Percentiles rank a stretch among this genome's conserved stretches.
phyloP scores from a whole-genome alignment of 2,888 invertebrate genomes.

The Arctia plantaginis region DNA sequence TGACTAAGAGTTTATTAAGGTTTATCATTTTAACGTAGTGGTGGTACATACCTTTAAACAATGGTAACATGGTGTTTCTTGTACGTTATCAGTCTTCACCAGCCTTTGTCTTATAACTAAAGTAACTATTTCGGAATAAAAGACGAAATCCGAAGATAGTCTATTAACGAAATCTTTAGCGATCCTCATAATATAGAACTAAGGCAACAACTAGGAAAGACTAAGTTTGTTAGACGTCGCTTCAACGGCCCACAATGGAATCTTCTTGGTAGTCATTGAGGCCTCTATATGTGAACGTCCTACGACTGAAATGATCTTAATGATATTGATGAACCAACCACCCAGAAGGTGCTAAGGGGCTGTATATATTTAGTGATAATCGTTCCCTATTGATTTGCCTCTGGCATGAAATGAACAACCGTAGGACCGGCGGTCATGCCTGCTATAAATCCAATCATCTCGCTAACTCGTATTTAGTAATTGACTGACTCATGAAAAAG shows the following conservation, averaged over 20 bases:
- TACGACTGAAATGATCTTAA: too few species aligned
- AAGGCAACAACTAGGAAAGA: background rate
- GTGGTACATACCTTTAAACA: too few species aligned
- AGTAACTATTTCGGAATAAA: too few species aligned
- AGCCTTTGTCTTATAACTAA: too few species aligned
- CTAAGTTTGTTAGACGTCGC: background rate
- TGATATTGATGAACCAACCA: background rate
- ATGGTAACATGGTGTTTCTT: too few species aligned
- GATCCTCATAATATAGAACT: background rate
- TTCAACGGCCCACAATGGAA: too few species aligned
- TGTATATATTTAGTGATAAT: background rate
- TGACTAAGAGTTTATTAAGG: too few species aligned
- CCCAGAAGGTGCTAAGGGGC: background rate
- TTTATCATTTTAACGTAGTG: too few species aligned
- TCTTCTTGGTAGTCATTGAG: too few species aligned
- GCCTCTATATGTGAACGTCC: too few species aligned
- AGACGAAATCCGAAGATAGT: too few species aligned
- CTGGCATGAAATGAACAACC: background rate
- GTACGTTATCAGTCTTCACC: too few species aligned
- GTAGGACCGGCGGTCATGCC: background rate
- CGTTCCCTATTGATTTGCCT: background rate
- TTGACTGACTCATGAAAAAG: slow-evolving; percentile 22
- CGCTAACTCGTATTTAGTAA: slow-evolving; percentile 10
- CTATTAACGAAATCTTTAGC: background rate
- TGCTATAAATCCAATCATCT: background rate